Conservation (phyloP, 2,888 invertebrate species). For the Standfussiana lucernea region DNA sequence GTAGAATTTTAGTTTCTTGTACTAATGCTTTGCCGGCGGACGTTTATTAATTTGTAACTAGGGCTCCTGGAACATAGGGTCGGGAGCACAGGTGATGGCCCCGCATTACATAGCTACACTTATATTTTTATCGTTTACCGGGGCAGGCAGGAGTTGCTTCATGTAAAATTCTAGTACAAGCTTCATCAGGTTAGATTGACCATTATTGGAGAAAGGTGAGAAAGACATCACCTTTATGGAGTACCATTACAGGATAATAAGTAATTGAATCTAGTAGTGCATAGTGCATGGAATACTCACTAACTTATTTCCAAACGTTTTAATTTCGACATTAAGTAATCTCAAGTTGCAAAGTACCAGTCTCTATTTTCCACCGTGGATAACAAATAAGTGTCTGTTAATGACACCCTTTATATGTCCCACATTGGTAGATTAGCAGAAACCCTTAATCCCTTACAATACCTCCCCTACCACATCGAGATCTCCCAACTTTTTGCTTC, state of each 20-base stretch:
- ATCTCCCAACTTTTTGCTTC: slow-evolving; percentile 53
- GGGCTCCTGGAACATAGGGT: background rate
- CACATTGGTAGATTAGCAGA: slow-evolving; percentile 31
- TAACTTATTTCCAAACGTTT: background rate
- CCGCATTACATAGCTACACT: background rate
- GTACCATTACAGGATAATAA: background rate
- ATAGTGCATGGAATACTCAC: background rate
- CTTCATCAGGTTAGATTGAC: background rate
- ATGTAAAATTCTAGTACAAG: background rate
- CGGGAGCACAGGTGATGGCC: background rate
- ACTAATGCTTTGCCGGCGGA: too few species aligned
- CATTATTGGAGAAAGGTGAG: background rate
- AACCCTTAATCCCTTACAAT: slow-evolving; percentile 41
- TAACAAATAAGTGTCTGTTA: slow-evolving; percentile 3
- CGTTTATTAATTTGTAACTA: background rate
- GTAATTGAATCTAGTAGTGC: background rate
- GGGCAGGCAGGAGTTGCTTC: background rate
- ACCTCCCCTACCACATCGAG: slow-evolving; percentile 28
- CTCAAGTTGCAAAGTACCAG: background rate
- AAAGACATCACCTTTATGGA: background rate
- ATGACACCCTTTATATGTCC: background rate
- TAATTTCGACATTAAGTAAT: background rate
- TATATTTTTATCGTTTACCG: background rate
- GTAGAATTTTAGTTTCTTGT: background rate
- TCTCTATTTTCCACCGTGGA: background rate